Evolutionary conservation across 1,140 invertebrate genomes (phyloP), one percentile per base, ranked within the genome.

Genomic region (Sminthurinus signatus): DNA sequence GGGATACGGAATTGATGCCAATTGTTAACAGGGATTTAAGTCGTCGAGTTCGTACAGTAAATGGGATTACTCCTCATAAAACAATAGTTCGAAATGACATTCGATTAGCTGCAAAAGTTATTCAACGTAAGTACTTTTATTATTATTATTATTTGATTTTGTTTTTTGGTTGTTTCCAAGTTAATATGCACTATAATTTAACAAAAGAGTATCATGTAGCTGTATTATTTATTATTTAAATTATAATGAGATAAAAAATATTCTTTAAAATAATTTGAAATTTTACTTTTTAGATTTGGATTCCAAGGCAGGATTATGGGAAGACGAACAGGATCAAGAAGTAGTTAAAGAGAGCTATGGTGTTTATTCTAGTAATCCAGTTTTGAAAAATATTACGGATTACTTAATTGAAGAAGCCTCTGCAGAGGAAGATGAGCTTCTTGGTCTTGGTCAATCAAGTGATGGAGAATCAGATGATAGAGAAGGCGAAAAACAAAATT

Each of bases 401-500:
- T 98, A 95, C 78, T 78, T 99, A 19, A 98, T 99, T 64, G 96
- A 99, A 77, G 96, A 99, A 81, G 93, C 93, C 0, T 95, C 89
- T 23, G 96, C 93, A 15, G 96, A 99, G 79, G 96, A 99, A 75
- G 96, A 98, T 74, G 95, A 98, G 76, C 78, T 98, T 0, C 75
- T 98, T 5, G 95, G 95, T 17, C 78, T 89, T 48, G 79, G 61
- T 48, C 56, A 65, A 29, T 69, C 62, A 19, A 72, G 69, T 29
- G 70, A 68, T 50, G 77, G 82, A 67, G 75, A 82, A 75, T 32
- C 80, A 0, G 50, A 52, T n/a, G 27, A 27, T 25, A 14, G 54
- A 10, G 75, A 82, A 67, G 65, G 78, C 71, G 78, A 80, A 73
- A 80, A 85, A 64, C 80, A 79, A 28, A 80, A 81, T 17, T 78